Base-by-base conservation (phyloP, 1,140 invertebrate species). In the Drosophila ficusphila region DNA sequence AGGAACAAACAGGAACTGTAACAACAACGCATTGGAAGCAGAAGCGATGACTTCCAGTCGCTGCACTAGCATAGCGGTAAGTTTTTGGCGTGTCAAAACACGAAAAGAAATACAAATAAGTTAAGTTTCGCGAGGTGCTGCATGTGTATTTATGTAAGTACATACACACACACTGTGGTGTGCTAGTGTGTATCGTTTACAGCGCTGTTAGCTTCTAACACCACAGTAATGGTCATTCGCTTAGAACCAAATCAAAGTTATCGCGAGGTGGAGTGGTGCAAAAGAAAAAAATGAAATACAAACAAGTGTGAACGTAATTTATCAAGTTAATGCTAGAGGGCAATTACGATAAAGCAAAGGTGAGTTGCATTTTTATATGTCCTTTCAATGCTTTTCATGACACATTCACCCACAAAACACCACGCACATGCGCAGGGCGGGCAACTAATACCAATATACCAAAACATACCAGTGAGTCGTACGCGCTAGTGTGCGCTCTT, bases 61-160 rank as follows among this genome's bases (percentile, higher is more conserved):
- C 68, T 83, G 74, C 67, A 77, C 38, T 73, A 54, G 54, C 48
- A 62, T 67, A 72, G 65, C 42, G 79, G 79, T 85, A 86, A 85
- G 79, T 85, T 64, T 23, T 9, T 7, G n/a, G n/a, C n/a, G n/a
- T n/a, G n/a, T n/a, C n/a, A n/a, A n/a, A 23, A 21, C 25, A 21
- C 27, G 19, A 44, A 14, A 4, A 2, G 0, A 18, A 18, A 18
- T 39, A 25, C 7, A 12, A 23, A 67, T 64, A 61, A 61, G 60
- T 14, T 34, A 34, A 34, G 29, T 34, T 34, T 19, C 27, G 38
- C 39, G 56, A 23, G 3, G 12, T 18, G 19, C n/a, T 57, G 36
- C 23, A 48, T 44, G 16, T 51, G 48, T 38, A 58, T 57, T 31
- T 60, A 56, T 54, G 34, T 54, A 54, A 54, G 60, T 61, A 62